Evolutionary conservation across 2,888 invertebrate genomes (phyloP).

Genomic region (Cheilosia grossa): DNA sequence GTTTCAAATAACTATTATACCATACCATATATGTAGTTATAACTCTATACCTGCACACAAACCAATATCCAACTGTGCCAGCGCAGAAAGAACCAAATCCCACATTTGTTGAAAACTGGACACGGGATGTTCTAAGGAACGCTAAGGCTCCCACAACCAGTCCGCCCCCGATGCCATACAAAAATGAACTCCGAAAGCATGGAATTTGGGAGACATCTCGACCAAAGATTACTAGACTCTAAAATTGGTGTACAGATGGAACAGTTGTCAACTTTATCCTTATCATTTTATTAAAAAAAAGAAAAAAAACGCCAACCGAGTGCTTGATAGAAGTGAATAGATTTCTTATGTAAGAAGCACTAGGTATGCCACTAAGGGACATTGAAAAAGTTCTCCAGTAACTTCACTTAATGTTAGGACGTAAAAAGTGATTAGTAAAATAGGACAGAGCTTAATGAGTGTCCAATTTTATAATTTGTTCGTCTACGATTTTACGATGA

Average conservation of each 20-base stretch:
- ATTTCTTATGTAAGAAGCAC: too few relatives aligned
- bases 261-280: neutral
- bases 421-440: too few relatives aligned
- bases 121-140: constrained; percentile 90
- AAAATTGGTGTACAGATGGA: constrained; percentile 76
- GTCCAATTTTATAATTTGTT: too few relatives aligned
- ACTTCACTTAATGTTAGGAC: too few relatives aligned
- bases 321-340: too few relatives aligned
- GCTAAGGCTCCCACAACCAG: constrained; percentile 87
- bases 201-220: constrained; percentile 90
- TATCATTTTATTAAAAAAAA: too few relatives aligned
- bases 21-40: neutral
- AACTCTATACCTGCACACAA: constrained; percentile 84
- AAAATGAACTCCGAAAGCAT: constrained; percentile 90
- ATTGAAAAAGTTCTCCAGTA: too few relatives aligned
- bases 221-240: constrained; percentile 88
- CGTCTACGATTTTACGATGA: too few relatives aligned
- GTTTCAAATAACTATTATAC: neutral
- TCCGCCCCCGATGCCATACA: constrained; percentile 90
- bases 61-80: constrained; percentile 88
- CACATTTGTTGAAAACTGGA: constrained; percentile 86
- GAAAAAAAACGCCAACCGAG: too few relatives aligned
- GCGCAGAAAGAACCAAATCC: constrained; percentile 87
- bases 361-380: too few relatives aligned
- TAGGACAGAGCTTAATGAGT: too few relatives aligned